Percentiles rank a stretch among this genome's conserved stretches.
phyloP scores from a whole-genome alignment of 2,888 invertebrate species.

The Marasmarcha lunaedactyla region DNA sequence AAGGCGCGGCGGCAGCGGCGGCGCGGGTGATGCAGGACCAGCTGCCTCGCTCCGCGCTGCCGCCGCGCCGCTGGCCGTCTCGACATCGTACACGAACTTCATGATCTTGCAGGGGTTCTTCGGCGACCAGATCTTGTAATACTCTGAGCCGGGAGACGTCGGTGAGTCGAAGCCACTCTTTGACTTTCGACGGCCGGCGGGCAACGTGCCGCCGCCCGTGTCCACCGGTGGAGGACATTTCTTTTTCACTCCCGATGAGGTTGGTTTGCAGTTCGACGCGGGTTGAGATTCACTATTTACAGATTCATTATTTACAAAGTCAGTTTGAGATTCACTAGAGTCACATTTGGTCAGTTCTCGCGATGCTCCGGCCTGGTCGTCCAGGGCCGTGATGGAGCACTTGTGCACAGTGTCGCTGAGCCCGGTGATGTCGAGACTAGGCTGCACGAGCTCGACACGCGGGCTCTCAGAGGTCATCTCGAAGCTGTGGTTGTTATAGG shows the following conservation, averaged over 20 bases:
- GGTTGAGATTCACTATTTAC: conserved; percentile 60
- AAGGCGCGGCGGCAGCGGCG: conserved; percentile 78
- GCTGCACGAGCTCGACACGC: conserved; percentile 47
- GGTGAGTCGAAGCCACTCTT: conserved; percentile 67
- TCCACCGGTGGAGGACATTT: conserved; percentile 69
- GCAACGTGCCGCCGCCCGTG: conserved; percentile 49
- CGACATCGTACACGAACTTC: conserved; percentile 66
- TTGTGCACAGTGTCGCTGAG: conserved; percentile 63
- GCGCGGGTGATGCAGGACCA: conserved; percentile 77
- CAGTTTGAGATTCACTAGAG: conserved; percentile 62
- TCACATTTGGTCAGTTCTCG: conserved; percentile 59
- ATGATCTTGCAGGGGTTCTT: conserved; percentile 70
- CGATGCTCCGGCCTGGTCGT: conserved; percentile 50
- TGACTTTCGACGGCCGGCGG: conserved; percentile 76
- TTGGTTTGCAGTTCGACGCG: conserved; percentile 41
- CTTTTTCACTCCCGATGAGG: conserved; percentile 64
- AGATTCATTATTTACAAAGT: conserved; percentile 53
- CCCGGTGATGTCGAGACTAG: conserved; percentile 54
- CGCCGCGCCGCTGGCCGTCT: conserved; percentile 52
- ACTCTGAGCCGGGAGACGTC: conserved; percentile 72
- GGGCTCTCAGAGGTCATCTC: conserved; percentile 60
- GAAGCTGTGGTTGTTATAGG: conserved; percentile 63
- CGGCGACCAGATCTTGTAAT: conserved; percentile 78
- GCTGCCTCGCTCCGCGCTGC: conserved; percentile 74
- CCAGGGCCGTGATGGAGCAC: conserved; percentile 70